Base-by-base conservation (phyloP, 2,113 vertebrate species). In the Dolichallabes microphthalmus region DNA sequence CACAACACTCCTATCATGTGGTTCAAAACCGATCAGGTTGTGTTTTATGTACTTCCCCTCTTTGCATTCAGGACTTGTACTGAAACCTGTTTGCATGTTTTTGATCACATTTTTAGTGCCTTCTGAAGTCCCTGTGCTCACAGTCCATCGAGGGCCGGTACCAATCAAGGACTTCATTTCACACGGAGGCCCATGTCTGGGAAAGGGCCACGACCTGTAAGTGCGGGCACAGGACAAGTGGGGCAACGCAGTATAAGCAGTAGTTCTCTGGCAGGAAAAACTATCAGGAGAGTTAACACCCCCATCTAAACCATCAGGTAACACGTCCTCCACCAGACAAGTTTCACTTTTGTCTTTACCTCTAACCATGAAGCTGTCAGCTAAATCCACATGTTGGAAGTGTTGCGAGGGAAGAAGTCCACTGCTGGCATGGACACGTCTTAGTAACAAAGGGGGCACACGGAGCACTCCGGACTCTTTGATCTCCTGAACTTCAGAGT, bases 191-290 rank as follows among this genome's bases (percentile, higher is more conserved):
- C 88, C 86, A 1, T 14, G 53, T 75, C 86, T 87, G 4, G 83
- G 80, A 55, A 89, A 89, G 11, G 88, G 88, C 88, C 88, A 89
- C 17, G 84, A 39, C 35, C 25, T 85, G 69, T 19, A 83, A 35
- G 86, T 80, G 75, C 88, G 88, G 12, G 88, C 86, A n/a, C 88
- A 89, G 45, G 88, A 87, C 10, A 39, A 60, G 13, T 27, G 32
- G 53, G 58, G 32, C 9, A 30, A 4, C 22, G 35, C 20, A 7
- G 53, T 10, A 32, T 87, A 87, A 12, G 58, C 75, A 57, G 82
- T 86, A 0, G 86, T 87, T 85, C 88, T 85, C 69, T 87, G 88
- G 76, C 88, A 89, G 52, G 88, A 87, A 60, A 86, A 87, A 17
- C 58, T 27, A 19, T 83, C 86, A 20, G 66, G 53, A 3, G 22